Base-by-base conservation (phyloP, 1,140 invertebrate genomes). In the Whitmania pigra region DNA sequence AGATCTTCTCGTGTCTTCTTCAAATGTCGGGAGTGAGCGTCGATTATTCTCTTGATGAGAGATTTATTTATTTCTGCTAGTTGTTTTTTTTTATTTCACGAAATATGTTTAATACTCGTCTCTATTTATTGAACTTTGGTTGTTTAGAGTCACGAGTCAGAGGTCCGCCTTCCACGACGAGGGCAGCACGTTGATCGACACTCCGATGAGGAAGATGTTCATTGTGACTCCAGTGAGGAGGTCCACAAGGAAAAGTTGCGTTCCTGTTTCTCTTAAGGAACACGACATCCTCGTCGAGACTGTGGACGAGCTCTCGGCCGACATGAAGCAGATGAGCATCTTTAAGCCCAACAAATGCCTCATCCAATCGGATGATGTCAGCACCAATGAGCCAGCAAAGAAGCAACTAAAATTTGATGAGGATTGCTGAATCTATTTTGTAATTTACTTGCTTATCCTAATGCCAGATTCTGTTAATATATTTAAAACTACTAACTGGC, bases 1-100 rank as follows among this genome's bases (percentile, higher is more conserved):
- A 63, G 57, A 20, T 63, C 57, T 63, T 63, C 57, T 17, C 22
- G 29, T n/a, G 29, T 63, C 29, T 63, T 63, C 57, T 63, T 25
- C 29, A 22, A 25, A 31, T 63, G 57, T 31, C 22, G 29, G 29
- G 57, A 63, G 57, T 63, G 9, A 31, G 57, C 22, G 4, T 22
- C 22, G 7, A 0, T 63, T n/a, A 17, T 63, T 63, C 9, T 63
- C 57, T 63, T 25, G 2, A 4, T 22, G 9, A 25, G 11, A 25
- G 31, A 36, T 36, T 63, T 25, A 3, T 63, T 13, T 0, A 63
- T 17, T 63, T 63, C 29, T 31, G 29, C 11, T 63, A 25, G 9
- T 63, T 15, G 13, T 63, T 13, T 63, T 63, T 22, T 11, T 11
- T 63, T 6, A 0, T 63, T 63, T 7, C 11, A 3, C 1, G 29